Percentiles rank a stretch among this genome's conserved stretches.
phyloP scores from a whole-genome alignment of 2,888 invertebrate species.

The Caenorhabditis doughertyi region DNA sequence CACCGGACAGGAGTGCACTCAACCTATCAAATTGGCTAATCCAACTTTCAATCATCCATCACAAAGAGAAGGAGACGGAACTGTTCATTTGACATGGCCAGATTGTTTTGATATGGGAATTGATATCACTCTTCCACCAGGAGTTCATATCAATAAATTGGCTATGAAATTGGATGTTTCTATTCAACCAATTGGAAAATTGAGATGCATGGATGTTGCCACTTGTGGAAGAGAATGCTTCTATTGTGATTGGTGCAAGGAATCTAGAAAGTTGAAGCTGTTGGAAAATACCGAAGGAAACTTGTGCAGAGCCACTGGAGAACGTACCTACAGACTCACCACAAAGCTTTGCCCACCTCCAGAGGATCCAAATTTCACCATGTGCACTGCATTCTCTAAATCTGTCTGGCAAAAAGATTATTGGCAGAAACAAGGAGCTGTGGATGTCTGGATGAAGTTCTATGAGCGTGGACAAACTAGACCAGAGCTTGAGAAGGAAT shows the following conservation, averaged over 20 bases:
- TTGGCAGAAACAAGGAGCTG: conserved; percentile 82
- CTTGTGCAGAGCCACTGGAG: conserved; percentile 80
- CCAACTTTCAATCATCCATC: conserved; percentile 74
- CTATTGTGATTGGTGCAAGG: conserved; percentile 82
- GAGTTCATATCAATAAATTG: conserved; percentile 81
- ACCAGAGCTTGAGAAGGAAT: conserved; percentile 80
- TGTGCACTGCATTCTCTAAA: conserved; percentile 82
- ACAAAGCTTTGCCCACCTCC: conserved; percentile 80
- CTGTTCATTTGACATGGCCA: conserved; percentile 81
- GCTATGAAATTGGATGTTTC: conserved; percentile 82
- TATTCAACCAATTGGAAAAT: conserved; percentile 82
- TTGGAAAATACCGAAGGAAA: conserved; percentile 82
- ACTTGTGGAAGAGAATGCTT: conserved; percentile 82
- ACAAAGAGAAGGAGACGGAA: conserved; percentile 74
- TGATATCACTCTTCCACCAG: conserved; percentile 81
- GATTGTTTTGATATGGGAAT: conserved; percentile 82
- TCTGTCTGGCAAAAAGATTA: conserved; percentile 83
- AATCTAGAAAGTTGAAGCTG: conserved; percentile 78
- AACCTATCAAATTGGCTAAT: conserved; percentile 80
- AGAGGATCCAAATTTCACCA: conserved; percentile 81
- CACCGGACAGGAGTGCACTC: conserved; percentile 80
- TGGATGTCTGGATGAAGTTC: conserved; percentile 83
- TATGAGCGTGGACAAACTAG: conserved; percentile 79
- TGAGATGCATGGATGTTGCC: conserved; percentile 82
- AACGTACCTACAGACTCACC: conserved; percentile 79